Percentiles rank a stretch among this genome's conserved stretches.
phyloP scores from a whole-genome alignment of 2,888 invertebrate genomes.

The Agriopis leucophaearia region DNA sequence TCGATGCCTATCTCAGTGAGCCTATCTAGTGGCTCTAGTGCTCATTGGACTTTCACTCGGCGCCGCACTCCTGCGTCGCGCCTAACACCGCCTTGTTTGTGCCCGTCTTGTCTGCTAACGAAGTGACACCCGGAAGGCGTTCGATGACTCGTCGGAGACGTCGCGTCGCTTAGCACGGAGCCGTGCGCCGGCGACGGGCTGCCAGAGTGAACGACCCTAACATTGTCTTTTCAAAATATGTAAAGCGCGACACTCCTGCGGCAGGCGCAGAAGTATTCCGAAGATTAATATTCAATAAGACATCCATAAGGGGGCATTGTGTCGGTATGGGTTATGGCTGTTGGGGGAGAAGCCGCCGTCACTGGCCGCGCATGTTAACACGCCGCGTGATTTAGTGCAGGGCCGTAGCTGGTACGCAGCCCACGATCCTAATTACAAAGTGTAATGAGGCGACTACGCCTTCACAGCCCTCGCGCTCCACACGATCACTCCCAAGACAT shows the following conservation, averaged over 20 bases:
- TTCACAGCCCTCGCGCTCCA: conserved; percentile 58
- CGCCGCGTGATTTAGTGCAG: conserved; percentile 80
- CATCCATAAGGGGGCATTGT: conserved; percentile 71
- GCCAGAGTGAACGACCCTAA: conserved; percentile 46
- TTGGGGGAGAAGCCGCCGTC: conserved; percentile 56
- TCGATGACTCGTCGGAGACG: conserved; percentile 48
- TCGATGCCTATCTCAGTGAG: conserved; percentile 77
- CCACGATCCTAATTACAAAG: conserved; percentile 83
- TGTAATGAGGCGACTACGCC: conserved; percentile 77
- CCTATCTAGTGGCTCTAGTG: conserved; percentile 72
- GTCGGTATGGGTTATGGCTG: conserved; percentile 66
- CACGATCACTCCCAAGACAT: conserved; percentile 41
- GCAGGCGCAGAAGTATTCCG: conserved; percentile 58
- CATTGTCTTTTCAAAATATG: conserved; percentile 68
- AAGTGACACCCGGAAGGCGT: conserved; percentile 54
- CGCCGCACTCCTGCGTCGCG: conserved; percentile 57
- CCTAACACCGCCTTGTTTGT: conserved; percentile 68
- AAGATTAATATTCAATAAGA: conserved; percentile 78
- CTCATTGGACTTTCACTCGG: conserved; percentile 77
- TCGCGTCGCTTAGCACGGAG: conserved; percentile 40
- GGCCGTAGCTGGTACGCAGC: conserved; percentile 69
- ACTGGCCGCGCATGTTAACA: conserved; percentile 69
- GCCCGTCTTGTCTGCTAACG: conserved; percentile 65
- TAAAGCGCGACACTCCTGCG: conserved; percentile 61
- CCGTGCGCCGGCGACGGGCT: conserved; percentile 47